These are phyloP conservation scores for Potorous gilbertii DNA, from an alignment of 2,797 vertebrate species.

Conservation along the genomic window DNA sequence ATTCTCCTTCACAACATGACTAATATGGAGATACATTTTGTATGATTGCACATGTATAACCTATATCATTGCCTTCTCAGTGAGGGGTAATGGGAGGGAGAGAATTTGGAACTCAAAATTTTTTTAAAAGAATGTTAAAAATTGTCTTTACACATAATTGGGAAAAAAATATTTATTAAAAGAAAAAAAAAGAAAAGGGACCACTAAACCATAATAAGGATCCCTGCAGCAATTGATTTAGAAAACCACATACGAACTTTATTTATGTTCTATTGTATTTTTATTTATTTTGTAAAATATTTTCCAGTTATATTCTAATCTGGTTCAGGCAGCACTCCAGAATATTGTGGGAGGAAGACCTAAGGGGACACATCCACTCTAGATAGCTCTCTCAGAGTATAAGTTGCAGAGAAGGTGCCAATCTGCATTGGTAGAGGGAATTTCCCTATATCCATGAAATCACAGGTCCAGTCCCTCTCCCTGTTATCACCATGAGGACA, in stretches of 20 bases:
- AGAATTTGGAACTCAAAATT: not conserved
- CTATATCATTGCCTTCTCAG: not conserved
- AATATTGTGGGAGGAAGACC: not conserved
- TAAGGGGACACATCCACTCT: not conserved
- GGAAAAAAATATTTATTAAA: not conserved
- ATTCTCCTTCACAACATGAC: not conserved
- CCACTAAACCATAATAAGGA: not conserved
- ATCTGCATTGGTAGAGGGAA: not conserved
- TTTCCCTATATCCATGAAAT: not conserved
- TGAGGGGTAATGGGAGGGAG: not conserved
- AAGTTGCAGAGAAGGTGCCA: not conserved
- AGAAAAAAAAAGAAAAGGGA: not conserved
- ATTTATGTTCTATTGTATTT: not conserved
- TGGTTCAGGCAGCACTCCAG: not conserved
- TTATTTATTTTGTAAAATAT: not conserved
- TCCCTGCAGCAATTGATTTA: not conserved
- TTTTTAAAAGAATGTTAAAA: not conserved
- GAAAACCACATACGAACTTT: not conserved
- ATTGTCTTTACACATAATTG: not conserved
- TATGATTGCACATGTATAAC: not conserved
- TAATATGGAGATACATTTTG: too few relatives aligned
- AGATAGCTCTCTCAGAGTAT: not conserved
- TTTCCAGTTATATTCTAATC: not conserved
- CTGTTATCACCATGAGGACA: not conserved
- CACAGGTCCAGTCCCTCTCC: not conserved